A percentile compares a stretch with the other conserved stretches of the same genome.
Conservation (phyloP, 1,140 invertebrate genomes). For the Lanistes nyassanus region DNA sequence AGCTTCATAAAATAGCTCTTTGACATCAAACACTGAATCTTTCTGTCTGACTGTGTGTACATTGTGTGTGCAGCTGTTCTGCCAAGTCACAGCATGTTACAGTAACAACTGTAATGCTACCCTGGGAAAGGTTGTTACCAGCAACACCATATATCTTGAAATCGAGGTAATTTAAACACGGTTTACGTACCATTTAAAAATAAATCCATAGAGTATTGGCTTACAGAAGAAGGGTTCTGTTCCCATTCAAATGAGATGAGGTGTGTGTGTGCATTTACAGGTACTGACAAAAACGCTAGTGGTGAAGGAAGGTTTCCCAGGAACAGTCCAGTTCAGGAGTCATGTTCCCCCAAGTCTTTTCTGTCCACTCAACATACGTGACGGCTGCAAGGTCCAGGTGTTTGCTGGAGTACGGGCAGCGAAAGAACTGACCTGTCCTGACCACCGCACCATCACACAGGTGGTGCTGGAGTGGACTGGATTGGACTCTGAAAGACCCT, state of each 20-base stretch:
- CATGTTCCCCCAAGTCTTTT: conserved; percentile 44
- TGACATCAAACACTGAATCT: too few species aligned
- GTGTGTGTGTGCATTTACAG: conserved; percentile 25
- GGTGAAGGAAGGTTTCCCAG: conserved; percentile 36
- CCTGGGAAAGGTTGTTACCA: conserved; percentile 29
- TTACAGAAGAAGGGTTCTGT: too few species aligned
- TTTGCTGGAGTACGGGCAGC: conserved; percentile 24
- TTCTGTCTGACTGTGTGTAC: not conserved
- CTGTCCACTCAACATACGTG: conserved; percentile 29
- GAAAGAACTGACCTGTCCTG: conserved; percentile 39
- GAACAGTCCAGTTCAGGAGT: conserved; percentile 28
- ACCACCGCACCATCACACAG: conserved; percentile 39
- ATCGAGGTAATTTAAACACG: conserved; percentile 31
- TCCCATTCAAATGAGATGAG: too few species aligned
- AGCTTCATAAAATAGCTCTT: too few species aligned
- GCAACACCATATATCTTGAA: conserved; percentile 26
- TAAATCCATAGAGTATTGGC: too few species aligned
- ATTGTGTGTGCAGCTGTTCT: conserved; percentile 32
- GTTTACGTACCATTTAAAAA: too few species aligned
- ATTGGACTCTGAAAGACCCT: conserved; percentile 7
- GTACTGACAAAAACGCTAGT: conserved; percentile 32
- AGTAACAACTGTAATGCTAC: conserved; percentile 30
- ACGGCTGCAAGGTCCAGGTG: conserved; percentile 34
- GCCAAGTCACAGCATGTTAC: conserved; percentile 37
- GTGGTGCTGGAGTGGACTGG: conserved; percentile 35